These are phyloP conservation scores for Cerceris ruficornis DNA, from an alignment of 2,888 invertebrate genomes.

Conservation along the genomic window DNA sequence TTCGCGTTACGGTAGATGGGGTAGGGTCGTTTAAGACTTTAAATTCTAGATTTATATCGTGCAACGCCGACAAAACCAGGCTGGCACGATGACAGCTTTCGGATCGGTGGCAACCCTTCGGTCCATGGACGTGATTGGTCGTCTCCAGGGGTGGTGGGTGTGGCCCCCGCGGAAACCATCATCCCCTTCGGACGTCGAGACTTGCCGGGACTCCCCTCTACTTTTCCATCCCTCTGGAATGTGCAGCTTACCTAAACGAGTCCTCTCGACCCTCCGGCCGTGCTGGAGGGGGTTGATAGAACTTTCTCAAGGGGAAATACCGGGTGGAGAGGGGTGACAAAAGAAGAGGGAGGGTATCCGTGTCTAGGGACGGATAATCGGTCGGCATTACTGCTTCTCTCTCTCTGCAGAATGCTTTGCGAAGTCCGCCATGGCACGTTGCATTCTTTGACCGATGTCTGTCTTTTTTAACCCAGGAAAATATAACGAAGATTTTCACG, in stretches of 20 bases:
- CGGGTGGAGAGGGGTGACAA: constrained; percentile 50
- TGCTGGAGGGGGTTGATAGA: constrained; percentile 44
- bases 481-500: constrained; percentile 34
- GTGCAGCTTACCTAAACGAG: constrained; percentile 68
- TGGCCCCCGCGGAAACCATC: constrained; percentile 67
- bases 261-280: constrained; percentile 56
- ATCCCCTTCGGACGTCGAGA: constrained; percentile 61
- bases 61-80: constrained; percentile 54
- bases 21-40: constrained; percentile 64
- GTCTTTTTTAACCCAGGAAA: constrained; percentile 24
- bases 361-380: constrained; percentile 76
- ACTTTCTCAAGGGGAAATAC: constrained; percentile 39
- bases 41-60: constrained; percentile 66
- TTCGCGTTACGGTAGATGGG: constrained; percentile 33
- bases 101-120: constrained; percentile 67
- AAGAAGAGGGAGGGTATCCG: constrained; percentile 60
- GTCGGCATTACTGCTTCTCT: constrained; percentile 68
- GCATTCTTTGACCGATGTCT: constrained; percentile 21
- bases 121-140: constrained; percentile 61
- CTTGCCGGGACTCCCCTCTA: constrained; percentile 67
- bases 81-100: constrained; percentile 67
- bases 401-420: constrained; percentile 25
- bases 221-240: constrained; percentile 69
- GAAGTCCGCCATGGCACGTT: constrained; percentile 48
- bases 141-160: constrained; percentile 71